These are phyloP conservation scores for Amphiduros pacificus DNA, from an alignment of 2,888 invertebrate genomes.

Conservation along the genomic window DNA sequence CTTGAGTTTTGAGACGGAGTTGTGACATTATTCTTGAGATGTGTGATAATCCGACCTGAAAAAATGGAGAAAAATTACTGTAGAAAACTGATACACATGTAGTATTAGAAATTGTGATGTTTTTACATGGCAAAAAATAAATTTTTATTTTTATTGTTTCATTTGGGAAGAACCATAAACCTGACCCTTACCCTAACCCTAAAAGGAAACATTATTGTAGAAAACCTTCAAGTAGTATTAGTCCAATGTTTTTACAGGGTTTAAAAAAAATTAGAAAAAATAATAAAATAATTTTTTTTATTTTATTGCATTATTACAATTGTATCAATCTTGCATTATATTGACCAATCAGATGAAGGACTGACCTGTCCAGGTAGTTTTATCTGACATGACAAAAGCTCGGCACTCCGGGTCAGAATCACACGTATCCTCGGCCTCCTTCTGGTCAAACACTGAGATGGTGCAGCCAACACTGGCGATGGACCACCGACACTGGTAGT, in stretches of 20 bases:
- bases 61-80: constrained; percentile 15
- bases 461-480: constrained; percentile 53
- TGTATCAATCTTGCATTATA: no score
- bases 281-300: neutral
- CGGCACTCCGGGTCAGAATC: constrained; percentile 48
- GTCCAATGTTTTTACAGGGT: neutral
- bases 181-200: no score
- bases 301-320: no score
- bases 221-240: no score
- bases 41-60: constrained; percentile 49
- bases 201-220: no score
- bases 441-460: constrained; percentile 53
- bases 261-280: neutral
- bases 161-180: no score
- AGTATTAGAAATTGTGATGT: no score
- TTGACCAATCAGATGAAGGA: neutral
- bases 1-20: neutral
- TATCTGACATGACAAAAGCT: constrained; percentile 51
- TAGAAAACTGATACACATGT: no score
- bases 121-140: no score
- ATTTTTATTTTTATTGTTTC: no score
- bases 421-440: constrained; percentile 57
- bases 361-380: constrained; percentile 57
- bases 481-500: constrained; percentile 56
- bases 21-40: constrained; percentile 42